Evolutionary conservation across 2,113 vertebrate genomes (phyloP), one percentile per base, ranked within the genome.

Genomic region (Conger conger): DNA sequence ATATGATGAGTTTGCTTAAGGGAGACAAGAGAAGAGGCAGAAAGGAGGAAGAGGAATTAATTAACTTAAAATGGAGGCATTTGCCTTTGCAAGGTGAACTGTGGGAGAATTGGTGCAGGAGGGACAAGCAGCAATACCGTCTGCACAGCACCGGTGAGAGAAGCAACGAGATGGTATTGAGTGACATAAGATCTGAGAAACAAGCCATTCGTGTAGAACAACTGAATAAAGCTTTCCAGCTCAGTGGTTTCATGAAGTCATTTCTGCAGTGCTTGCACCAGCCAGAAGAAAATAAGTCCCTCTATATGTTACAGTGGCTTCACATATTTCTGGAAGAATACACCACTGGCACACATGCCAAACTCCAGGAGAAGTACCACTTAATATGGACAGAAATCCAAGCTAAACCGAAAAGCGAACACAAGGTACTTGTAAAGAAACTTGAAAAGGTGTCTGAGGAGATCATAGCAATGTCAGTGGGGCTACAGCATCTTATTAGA

Each of bases 81-180:
- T 81, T 45, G 1, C 90, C 93, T 0, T 90, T 94, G 53, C 92
- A 93, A 76, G 88, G 90, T 50, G 37, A 87, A 54, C 79, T 93
- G 33, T 93, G 92, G 93, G 18, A 87, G 83, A 0, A 0, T 0
- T 94, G 92, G 91, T 93, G 91, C 82, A 76, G 84, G 42, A 91
- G 91, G 42, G 91, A 94, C 80, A 93, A 89, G 78, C 90, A 93
- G 54, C 85, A 91, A 36, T 83, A 87, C 57, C 86, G 88, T n/a
- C 36, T 94, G 27, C 86, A 89, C 86, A 86, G 92, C 27, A 93
- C 92, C 83, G 0, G 83, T 23, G 89, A 91, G 11, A 86, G 6
- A 73, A 93, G 86, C 83, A 91, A 91, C 60, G 90, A 94, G 78
- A 88, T 93, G 27, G 86, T 94, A n/a, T 87, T 80, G 13, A 91